Evolutionary conservation across 2,888 invertebrate genomes (phyloP).

Genomic region (Lycophotia porphyrea): DNA sequence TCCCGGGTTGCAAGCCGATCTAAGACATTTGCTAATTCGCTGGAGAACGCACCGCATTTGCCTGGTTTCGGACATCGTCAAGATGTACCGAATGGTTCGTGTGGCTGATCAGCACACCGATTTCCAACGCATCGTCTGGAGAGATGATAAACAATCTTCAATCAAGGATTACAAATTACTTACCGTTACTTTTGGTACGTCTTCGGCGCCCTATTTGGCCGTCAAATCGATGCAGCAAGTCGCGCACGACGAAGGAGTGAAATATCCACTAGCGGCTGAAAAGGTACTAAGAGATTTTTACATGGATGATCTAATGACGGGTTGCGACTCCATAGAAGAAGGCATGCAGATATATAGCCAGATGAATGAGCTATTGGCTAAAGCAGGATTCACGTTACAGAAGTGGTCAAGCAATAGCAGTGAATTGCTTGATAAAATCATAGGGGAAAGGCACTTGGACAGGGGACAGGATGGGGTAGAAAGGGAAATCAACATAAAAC

Average conservation of each 20-base stretch:
- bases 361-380: not conserved
- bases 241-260: not conserved
- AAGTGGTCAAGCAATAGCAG: not conserved
- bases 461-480: not conserved
- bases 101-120: not conserved
- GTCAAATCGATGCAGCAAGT: not conserved
- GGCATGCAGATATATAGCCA: not conserved
- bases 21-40: not conserved
- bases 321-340: not conserved
- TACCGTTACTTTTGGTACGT: not conserved
- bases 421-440: not conserved
- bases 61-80: too few relatives aligned
- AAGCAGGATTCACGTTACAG: not conserved
- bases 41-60: not conserved
- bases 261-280: not conserved
- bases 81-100: too few relatives aligned
- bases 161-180: not conserved
- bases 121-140: not conserved
- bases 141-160: not conserved
- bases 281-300: not conserved
- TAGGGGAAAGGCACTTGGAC: not conserved
- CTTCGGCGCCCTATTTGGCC: not conserved
- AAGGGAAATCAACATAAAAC: not conserved
- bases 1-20: not conserved
- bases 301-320: conserved; percentile 1